Conservation (phyloP, 2,113 vertebrate genomes). For the Myxocyprinus asiaticus region DNA sequence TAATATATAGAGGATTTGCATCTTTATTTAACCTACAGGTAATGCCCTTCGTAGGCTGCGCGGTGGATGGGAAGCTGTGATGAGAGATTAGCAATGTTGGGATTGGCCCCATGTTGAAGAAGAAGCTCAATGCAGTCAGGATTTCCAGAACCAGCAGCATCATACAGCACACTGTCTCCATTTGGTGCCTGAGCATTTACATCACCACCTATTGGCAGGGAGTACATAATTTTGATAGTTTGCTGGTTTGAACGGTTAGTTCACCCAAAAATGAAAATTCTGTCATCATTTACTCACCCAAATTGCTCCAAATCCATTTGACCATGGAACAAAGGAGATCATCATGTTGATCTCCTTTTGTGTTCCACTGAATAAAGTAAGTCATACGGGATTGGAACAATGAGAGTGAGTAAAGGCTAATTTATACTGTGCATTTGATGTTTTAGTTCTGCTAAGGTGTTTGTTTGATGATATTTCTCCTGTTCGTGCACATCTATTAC, state of each 20-base stretch:
- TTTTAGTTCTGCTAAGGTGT: no score
- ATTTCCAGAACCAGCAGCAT: constrained; percentile 82
- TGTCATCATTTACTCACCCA: no score
- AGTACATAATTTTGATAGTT: neutral
- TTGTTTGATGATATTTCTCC: no score
- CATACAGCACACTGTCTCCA: constrained; percentile 78
- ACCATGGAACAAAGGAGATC: no score
- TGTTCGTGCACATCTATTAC: no score
- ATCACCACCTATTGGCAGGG: constrained; percentile 72
- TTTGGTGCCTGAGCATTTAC: constrained; percentile 82
- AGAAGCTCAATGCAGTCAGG: constrained; percentile 82
- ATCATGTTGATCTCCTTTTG: no score
- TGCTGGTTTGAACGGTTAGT: neutral
- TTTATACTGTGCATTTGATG: no score
- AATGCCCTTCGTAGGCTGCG: constrained; percentile 84
- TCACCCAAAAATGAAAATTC: no score
- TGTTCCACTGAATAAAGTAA: no score
- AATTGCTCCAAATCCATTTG: no score
- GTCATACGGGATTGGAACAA: no score
- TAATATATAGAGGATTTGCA: neutral
- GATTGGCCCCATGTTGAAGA: constrained; percentile 83
- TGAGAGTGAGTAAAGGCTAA: no score
- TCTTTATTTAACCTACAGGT: constrained; percentile 75
- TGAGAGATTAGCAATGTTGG: constrained; percentile 77
- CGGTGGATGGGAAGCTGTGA: constrained; percentile 85